These are phyloP conservation scores for Micropoecilia bifurca DNA, from an alignment of 2,797 vertebrate species.

Conservation along the genomic window DNA sequence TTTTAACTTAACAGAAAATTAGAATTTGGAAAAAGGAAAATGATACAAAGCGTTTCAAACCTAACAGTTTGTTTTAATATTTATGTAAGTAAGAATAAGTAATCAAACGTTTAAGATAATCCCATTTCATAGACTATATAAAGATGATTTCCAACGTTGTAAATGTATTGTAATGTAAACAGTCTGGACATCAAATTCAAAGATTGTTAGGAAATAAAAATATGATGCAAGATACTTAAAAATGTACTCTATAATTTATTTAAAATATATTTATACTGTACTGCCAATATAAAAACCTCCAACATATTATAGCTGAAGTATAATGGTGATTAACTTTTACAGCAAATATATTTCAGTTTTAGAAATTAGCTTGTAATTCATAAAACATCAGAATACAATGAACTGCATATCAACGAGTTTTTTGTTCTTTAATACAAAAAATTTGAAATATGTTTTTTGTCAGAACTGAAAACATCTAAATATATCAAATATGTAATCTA, in stretches of 20 bases:
- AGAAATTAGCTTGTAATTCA: neutral
- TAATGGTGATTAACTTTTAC: neutral
- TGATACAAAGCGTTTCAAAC: neutral
- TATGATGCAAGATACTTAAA: neutral
- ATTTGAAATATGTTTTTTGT: neutral
- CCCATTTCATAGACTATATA: neutral
- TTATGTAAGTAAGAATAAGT: neutral
- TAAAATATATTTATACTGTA: neutral
- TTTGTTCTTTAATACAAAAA: neutral
- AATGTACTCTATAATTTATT: neutral
- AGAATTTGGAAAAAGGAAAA: slow-evolving; percentile 8
- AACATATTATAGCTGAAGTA: neutral
- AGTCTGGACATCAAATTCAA: neutral
- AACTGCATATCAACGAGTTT: neutral
- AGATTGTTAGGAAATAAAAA: neutral
- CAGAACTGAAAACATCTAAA: neutral
- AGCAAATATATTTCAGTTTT: neutral
- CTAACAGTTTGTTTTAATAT: neutral
- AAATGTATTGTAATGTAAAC: neutral
- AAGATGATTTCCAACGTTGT: no score
- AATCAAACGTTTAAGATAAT: neutral
- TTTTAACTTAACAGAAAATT: neutral
- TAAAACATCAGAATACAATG: neutral
- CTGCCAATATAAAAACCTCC: neutral
- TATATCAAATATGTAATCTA: neutral